Evolutionary conservation across 2,888 invertebrate genomes (phyloP).

Genomic region (Oasisia sp.): DNA sequence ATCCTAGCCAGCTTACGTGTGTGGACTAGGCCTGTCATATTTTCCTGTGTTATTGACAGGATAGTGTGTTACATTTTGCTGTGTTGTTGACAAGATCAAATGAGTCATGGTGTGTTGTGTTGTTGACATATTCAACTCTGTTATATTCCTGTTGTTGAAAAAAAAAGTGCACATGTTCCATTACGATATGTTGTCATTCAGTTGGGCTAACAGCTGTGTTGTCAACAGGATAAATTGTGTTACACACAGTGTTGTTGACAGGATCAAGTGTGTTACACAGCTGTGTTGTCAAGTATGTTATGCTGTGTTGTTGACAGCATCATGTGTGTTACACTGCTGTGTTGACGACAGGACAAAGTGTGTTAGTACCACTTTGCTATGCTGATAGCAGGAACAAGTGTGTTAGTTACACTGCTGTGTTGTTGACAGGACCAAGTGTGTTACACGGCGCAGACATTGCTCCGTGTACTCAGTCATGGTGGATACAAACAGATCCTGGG

Average conservation of each 20-base stretch:
- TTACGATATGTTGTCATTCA: too few species aligned
- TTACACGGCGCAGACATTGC: constrained; percentile 90
- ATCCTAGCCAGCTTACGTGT: too few species aligned
- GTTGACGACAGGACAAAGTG: background rate
- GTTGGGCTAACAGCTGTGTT: too few species aligned
- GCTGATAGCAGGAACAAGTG: background rate
- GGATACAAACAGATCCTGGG: constrained; percentile 87
- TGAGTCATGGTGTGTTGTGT: too few species aligned
- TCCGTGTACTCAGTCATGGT: constrained; percentile 88
- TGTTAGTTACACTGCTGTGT: constrained; percentile 23
- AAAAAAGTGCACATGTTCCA: constrained; percentile 84
- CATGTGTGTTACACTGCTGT: background rate
- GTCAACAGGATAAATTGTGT: too few species aligned
- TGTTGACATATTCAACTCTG: too few species aligned
- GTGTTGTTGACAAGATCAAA: background rate
- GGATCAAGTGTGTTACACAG: too few species aligned
- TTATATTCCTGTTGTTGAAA: constrained; percentile 17
- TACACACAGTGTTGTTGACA: too few species aligned
- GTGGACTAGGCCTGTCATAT: background rate
- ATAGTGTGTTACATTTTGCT: background rate
- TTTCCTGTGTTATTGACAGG: too few species aligned
- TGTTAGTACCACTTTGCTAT: background rate
- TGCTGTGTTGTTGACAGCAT: background rate
- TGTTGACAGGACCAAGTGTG: constrained; percentile 80
- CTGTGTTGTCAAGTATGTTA: too few species aligned